These are phyloP conservation scores for Cranoglanis bouderius DNA, from an alignment of 2,113 vertebrate species.

Conservation along the genomic window DNA sequence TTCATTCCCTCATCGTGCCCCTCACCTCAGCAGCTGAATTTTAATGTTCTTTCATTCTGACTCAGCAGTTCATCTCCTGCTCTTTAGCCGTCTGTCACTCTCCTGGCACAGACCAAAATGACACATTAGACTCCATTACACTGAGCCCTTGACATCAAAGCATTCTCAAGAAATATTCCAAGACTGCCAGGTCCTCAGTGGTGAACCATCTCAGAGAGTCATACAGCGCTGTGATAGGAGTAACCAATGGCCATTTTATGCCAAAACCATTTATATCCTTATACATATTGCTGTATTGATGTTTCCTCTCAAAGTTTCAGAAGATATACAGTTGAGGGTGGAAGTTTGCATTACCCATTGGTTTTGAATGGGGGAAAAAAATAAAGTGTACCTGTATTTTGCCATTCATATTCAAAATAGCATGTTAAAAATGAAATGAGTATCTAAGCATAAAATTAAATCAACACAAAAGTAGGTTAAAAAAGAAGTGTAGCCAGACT, in stretches of 20 bases:
- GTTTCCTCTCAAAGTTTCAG: neutral
- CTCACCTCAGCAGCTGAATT: neutral
- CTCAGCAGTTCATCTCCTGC: constrained; percentile 28
- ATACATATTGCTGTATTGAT: neutral
- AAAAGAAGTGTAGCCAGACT: neutral
- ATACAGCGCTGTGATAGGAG: neutral
- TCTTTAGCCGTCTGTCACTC: constrained; percentile 21
- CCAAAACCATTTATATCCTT: neutral
- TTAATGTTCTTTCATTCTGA: constrained; percentile 18
- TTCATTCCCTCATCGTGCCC: neutral
- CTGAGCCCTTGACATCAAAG: constrained; percentile 28
- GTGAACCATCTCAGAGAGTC: constrained; percentile 17
- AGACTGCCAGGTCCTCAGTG: constrained; percentile 28
- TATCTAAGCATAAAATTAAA: neutral
- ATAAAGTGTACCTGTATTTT: neutral
- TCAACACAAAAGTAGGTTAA: neutral
- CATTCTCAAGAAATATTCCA: constrained; percentile 17
- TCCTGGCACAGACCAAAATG: constrained; percentile 7
- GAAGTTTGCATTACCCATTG: neutral
- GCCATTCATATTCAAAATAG: neutral
- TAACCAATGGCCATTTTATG: neutral
- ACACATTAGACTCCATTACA: constrained; percentile 27
- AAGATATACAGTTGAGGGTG: neutral
- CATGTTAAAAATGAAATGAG: neutral
- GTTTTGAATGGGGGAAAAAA: neutral